A percentile compares a stretch with the other conserved stretches of the same genome.
Conservation (phyloP, 1,140 invertebrate genomes). For the Helicorthomorpha holstii region DNA sequence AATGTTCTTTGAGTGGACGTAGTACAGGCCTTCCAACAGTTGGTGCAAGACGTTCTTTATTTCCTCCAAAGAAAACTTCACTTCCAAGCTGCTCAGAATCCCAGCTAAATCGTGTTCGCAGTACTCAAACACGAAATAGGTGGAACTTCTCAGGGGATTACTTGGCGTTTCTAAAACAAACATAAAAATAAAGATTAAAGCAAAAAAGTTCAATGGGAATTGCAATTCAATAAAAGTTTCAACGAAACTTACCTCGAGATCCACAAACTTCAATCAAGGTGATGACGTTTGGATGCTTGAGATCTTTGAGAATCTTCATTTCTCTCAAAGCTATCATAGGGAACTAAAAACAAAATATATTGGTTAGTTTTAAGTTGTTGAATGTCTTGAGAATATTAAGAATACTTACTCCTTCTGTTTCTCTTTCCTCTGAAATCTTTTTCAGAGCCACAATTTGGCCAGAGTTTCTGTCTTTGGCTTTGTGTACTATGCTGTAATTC, state of each 20-base stretch:
- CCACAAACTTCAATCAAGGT: slow-evolving; percentile 93
- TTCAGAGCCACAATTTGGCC: slow-evolving; percentile 94
- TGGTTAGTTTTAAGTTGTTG: not conserved
- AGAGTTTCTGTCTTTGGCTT: slow-evolving; percentile 71
- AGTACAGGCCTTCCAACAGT: slow-evolving; percentile 74
- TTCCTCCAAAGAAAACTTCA: slow-evolving; percentile 49
- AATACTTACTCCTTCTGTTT: slow-evolving; percentile 83
- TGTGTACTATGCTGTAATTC: slow-evolving; percentile 96
- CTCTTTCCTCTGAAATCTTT: slow-evolving; percentile 98
- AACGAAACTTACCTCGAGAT: slow-evolving; percentile 56
- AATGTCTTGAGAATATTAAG: no score
- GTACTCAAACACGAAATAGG: slow-evolving; percentile 89
- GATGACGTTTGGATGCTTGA: slow-evolving; percentile 96
- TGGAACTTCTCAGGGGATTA: slow-evolving; percentile 82
- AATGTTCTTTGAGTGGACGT: slow-evolving; percentile 74
- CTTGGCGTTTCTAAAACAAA: slow-evolving; percentile 46
- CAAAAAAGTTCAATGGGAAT: no score
- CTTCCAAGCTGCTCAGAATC: slow-evolving; percentile 56
- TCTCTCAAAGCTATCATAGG: slow-evolving; percentile 95
- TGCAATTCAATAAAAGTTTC: no score
- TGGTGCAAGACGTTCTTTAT: slow-evolving; percentile 79
- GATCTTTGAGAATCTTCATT: slow-evolving; percentile 86
- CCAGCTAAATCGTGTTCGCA: slow-evolving; percentile 80
- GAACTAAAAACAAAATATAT: slow-evolving; percentile 45
- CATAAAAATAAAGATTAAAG: not conserved